These are phyloP conservation scores for Drosophila borealis DNA, from an alignment of 2,888 invertebrate species.

Conservation along the genomic window DNA sequence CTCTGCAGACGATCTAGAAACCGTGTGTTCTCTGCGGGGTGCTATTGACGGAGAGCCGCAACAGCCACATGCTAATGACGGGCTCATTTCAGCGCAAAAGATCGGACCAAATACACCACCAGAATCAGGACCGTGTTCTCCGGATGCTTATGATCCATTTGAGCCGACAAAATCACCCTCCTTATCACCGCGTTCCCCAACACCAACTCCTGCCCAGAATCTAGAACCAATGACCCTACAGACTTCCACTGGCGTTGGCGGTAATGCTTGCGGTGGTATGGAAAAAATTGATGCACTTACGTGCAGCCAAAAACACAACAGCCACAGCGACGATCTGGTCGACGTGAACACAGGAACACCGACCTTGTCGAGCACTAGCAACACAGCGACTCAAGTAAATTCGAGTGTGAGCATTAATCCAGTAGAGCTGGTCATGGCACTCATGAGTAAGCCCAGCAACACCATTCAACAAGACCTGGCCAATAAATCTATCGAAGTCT, in stretches of 20 bases:
- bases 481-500: slow-evolving; percentile 72
- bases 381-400: slow-evolving; percentile 86
- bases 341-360: slow-evolving; percentile 33
- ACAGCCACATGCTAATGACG: slow-evolving; percentile 53
- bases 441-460: slow-evolving; percentile 85
- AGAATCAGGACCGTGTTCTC: slow-evolving; percentile 89
- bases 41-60: slow-evolving; percentile 50
- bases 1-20: slow-evolving; percentile 70
- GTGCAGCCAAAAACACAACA: slow-evolving; percentile 39
- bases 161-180: slow-evolving; percentile 93
- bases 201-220: slow-evolving; percentile 75
- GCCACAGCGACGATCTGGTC: slow-evolving; percentile 43
- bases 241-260: neutral
- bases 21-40: slow-evolving; percentile 57
- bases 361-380: slow-evolving; percentile 61
- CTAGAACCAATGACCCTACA: slow-evolving; percentile 59
- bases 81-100: slow-evolving; percentile 80
- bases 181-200: slow-evolving; percentile 83
- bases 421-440: slow-evolving; percentile 87
- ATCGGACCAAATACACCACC: slow-evolving; percentile 91
- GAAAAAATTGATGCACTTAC: slow-evolving; percentile 52
- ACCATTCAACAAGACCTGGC: slow-evolving; percentile 70
- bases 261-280: slow-evolving; percentile 1
- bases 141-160: slow-evolving; percentile 95
- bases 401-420: slow-evolving; percentile 86